These are phyloP conservation scores for Sardinella longiceps DNA, from an alignment of 2,797 vertebrate species.

Conservation along the genomic window DNA sequence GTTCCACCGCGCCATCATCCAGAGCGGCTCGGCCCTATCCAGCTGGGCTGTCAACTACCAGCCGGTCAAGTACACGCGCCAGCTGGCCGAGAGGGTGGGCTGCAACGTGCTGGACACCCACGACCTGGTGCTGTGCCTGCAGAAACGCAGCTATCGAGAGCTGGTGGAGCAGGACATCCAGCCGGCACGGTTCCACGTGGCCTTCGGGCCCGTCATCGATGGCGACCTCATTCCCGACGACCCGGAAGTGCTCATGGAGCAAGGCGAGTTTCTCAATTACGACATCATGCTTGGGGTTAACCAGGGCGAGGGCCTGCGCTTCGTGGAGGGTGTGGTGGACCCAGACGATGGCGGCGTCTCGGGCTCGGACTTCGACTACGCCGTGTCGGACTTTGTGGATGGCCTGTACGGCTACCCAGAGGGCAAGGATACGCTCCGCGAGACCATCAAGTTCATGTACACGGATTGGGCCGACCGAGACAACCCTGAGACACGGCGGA, in stretches of 20 bases:
- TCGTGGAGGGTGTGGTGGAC: constrained; percentile 96
- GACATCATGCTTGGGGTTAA: constrained; percentile 99
- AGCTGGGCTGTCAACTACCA: constrained; percentile 99
- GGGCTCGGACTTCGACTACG: constrained; percentile 92
- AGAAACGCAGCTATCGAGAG: constrained; percentile 82
- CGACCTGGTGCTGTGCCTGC: constrained; percentile 79
- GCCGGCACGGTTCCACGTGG: constrained; percentile 94
- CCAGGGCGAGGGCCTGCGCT: constrained; percentile 97
- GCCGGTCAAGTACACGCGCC: constrained; percentile 92
- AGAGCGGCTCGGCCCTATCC: constrained; percentile 94
- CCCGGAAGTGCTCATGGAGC: constrained; percentile 98
- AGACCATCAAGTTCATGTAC: constrained; percentile 99
- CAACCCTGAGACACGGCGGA: constrained; percentile 96
- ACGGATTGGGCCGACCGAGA: constrained; percentile 99
- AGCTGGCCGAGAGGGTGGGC: constrained; percentile 91
- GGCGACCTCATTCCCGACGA: constrained; percentile 99
- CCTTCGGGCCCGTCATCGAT: constrained; percentile 96
- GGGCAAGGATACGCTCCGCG: constrained; percentile 95
- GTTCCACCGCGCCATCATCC: constrained; percentile 97
- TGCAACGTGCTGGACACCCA: constrained; percentile 91
- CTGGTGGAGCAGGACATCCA: constrained; percentile 99
- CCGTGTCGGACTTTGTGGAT: constrained; percentile 98
- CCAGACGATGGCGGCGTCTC: constrained; percentile 89
- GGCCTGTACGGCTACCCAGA: constrained; percentile 97
- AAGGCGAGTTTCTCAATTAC: constrained; percentile 99